These are phyloP conservation scores for Atopsyche davidsoni DNA, from an alignment of 1,140 invertebrate species.

Conservation along the genomic window DNA sequence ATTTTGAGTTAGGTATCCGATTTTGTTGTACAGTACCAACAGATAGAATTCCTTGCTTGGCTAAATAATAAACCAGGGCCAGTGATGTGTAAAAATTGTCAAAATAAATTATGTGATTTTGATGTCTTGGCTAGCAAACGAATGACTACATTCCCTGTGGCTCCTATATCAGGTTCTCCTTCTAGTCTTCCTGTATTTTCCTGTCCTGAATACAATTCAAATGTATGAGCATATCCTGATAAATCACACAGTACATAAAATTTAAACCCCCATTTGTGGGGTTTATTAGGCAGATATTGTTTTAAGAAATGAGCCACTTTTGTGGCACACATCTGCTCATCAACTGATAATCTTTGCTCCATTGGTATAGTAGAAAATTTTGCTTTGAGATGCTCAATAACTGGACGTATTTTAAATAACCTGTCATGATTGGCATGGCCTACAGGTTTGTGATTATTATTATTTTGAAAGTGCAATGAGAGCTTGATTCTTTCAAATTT, in stretches of 20 bases:
- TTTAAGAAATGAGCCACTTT: slow-evolving; percentile 34
- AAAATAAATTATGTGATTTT: slow-evolving; percentile 28
- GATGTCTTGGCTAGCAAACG: slow-evolving; percentile 23
- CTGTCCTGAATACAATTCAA: slow-evolving; percentile 30
- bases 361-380: no score
- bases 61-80: slow-evolving; percentile 17
- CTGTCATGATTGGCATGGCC: no score
- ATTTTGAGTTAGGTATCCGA: no score
- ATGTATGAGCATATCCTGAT: slow-evolving; percentile 27
- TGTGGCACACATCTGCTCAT: no score
- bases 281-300: slow-evolving; percentile 35
- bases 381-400: no score
- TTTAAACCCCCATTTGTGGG: slow-evolving; percentile 39
- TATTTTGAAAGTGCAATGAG: no score
- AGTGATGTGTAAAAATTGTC: slow-evolving; percentile 29
- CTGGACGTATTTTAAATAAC: no score
- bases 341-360: no score
- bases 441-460: no score
- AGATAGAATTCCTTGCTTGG: no score
- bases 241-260: slow-evolving; percentile 34
- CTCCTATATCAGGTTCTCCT: slow-evolving; percentile 27
- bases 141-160: slow-evolving; percentile 26
- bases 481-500: no score
- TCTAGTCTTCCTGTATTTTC: slow-evolving; percentile 13
- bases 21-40: no score